Conservation (phyloP, 2,113 vertebrate species). For the Herpailurus yagouaroundi region DNA sequence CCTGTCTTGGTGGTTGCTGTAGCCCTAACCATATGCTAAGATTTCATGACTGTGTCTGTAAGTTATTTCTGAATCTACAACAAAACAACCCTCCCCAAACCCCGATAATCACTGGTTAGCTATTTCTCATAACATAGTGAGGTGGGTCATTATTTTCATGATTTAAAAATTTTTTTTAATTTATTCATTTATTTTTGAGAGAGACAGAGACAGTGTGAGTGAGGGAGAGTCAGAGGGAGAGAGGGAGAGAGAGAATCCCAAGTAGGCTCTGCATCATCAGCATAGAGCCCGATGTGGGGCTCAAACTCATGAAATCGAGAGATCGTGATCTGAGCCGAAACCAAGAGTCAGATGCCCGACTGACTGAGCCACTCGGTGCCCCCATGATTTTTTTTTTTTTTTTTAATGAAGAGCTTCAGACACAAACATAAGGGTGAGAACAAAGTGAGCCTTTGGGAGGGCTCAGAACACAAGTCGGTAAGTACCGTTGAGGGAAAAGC, state of each 20-base stretch:
- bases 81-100: neutral
- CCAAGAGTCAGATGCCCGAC: no score
- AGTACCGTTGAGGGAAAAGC: neutral
- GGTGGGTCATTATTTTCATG: neutral
- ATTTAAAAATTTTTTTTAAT: no score
- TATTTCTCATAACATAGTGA: neutral
- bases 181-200: no score
- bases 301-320: no score
- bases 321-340: no score
- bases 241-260: no score
- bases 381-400: neutral
- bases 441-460: neutral
- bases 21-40: neutral
- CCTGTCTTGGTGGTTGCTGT: neutral
- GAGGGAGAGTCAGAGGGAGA: no score
- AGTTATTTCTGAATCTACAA: neutral
- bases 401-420: slow-evolving; percentile 52
- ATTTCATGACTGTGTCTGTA: neutral
- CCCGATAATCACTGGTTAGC: neutral
- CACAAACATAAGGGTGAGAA: slow-evolving; percentile 21
- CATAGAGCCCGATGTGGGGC: no score
- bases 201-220: no score
- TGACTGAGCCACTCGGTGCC: no score
- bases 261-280: no score
- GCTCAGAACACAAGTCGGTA: neutral